Base-by-base conservation (phyloP, 53 echinoderm and acorn worm species). In the Astropecten irregularis region DNA sequence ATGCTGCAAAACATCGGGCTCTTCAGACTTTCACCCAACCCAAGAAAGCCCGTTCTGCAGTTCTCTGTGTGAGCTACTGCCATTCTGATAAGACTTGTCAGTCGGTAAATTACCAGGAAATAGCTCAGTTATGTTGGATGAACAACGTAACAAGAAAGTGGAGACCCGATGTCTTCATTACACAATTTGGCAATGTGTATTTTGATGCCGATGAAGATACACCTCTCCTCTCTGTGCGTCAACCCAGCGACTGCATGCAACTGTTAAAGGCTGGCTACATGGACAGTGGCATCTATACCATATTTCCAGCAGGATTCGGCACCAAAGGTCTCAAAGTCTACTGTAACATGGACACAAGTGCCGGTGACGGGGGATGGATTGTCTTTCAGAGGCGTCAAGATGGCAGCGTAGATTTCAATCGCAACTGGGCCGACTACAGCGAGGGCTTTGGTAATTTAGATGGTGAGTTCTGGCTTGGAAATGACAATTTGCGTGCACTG, bases 21-120 rank as follows among this genome's bases (percentile, higher is more conserved):
- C n/a, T n/a, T n/a, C n/a, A n/a, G n/a, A n/a, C n/a, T n/a, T n/a
- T n/a, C n/a, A n/a, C n/a, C n/a, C n/a, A n/a, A n/a, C n/a, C n/a
- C n/a, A n/a, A n/a, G n/a, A 53, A 4, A 53, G 53, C n/a, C 4
- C 42, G 46, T 22, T 69, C 69, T 42, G 14, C 39, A 26, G 69
- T 69, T 2, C 68, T 25, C 9, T 68, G 68, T 68, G 68, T 68
- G 40, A 68, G 68, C 5, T 68, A 68, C 40, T 47, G 69, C 46
- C 69, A 69, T 69, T 42, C 69, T 44, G 69, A 69, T 46, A n/a
- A 21, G 22, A 21, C 20, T 11, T 69, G 69, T 22, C 48, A 42
- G 9, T 69, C 69, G 10, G 69, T 69, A 20, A 69, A 69, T 42
- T 69, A 69, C 30, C 25, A 69, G 8, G 46, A 39, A 13, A 42